Conservation (phyloP, 2,113 vertebrate genomes). For the Tragelaphus buxtoni region DNA sequence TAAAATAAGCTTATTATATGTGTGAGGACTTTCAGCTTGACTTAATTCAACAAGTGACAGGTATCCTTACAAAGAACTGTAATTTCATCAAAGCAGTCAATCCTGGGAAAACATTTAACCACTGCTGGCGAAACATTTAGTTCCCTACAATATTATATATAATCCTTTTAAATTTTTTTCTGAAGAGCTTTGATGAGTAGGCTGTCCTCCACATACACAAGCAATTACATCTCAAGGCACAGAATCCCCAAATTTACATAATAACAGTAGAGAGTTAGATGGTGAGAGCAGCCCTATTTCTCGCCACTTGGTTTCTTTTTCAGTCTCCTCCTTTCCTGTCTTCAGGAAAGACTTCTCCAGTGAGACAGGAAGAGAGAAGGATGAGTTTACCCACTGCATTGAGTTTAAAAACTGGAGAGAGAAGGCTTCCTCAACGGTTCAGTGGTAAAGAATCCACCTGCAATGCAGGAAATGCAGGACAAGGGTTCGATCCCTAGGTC, state of each 20-base stretch:
- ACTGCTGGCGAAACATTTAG: background rate
- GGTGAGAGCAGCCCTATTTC: background rate
- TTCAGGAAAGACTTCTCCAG: background rate
- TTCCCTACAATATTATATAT: background rate
- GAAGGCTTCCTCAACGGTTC: background rate
- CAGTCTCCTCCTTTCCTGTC: background rate
- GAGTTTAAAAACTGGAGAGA: background rate
- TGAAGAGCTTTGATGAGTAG: background rate
- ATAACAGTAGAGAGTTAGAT: background rate
- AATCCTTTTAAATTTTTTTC: background rate
- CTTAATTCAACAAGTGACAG: background rate
- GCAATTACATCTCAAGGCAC: background rate
- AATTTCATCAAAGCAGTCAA: constrained; percentile 2
- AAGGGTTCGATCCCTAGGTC: background rate
- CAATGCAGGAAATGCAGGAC: background rate
- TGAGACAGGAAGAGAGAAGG: background rate
- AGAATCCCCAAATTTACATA: background rate
- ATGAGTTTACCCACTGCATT: background rate
- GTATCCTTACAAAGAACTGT: background rate
- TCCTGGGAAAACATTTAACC: background rate
- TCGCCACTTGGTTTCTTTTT: background rate
- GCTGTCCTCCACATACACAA: background rate
- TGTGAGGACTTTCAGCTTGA: background rate
- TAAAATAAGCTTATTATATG: background rate
- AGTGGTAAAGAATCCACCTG: background rate